Conservation (phyloP, 2,888 invertebrate species). For the Elmis aenea region DNA sequence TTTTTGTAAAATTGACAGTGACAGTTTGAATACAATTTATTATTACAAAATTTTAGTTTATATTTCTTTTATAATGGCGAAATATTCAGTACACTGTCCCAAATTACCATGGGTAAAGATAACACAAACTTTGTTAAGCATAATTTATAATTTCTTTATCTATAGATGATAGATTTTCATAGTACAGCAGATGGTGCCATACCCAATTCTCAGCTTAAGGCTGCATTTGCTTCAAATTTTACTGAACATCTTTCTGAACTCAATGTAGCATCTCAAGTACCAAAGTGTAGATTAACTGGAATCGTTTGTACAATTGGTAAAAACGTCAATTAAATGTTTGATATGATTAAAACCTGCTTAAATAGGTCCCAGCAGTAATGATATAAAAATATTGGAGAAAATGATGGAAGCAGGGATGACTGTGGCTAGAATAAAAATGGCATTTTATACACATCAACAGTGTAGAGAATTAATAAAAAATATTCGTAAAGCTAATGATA, state of each 20-base stretch:
- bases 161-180: conserved; percentile 42
- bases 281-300: conserved; percentile 51
- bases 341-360: neutral
- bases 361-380: conserved; percentile 21
- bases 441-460: conserved; percentile 45
- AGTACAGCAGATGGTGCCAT: conserved; percentile 37
- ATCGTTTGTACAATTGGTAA: conserved; percentile 55
- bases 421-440: conserved; percentile 48
- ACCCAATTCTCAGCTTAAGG: conserved; percentile 49
- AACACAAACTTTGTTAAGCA: neutral
- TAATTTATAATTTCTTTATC: neutral
- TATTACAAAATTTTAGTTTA: conserved; percentile 2
- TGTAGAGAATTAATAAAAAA: conserved; percentile 47
- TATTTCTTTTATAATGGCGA: conserved; percentile 6
- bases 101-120: conserved; percentile 39
- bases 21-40: conserved; percentile 1
- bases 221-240: conserved; percentile 48
- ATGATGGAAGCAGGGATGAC: conserved; percentile 55
- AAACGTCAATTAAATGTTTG: neutral
- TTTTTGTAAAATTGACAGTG: conserved; percentile 1
- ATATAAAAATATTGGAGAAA: conserved; percentile 43
- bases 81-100: conserved; percentile 28
- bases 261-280: conserved; percentile 44
- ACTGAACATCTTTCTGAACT: conserved; percentile 52
- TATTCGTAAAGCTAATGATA: conserved; percentile 48